These are phyloP conservation scores for Criorhina ranunculi DNA, from an alignment of 2,888 invertebrate genomes.

Conservation along the genomic window DNA sequence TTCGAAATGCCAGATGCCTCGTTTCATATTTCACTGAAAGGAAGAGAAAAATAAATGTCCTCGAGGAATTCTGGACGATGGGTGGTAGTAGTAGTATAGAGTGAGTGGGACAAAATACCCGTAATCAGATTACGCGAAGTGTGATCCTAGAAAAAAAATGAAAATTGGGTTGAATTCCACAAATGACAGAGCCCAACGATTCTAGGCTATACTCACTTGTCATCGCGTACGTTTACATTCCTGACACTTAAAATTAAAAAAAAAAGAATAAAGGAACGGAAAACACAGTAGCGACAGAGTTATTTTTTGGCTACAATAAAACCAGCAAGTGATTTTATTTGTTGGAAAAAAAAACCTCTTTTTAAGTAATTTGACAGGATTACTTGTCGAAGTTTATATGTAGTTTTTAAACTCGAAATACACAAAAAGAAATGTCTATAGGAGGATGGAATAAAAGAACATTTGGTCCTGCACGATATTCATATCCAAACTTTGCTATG, in stretches of 20 bases:
- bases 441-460: too few relatives aligned
- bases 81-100: neutral
- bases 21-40: conserved; percentile 73
- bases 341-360: too few relatives aligned
- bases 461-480: too few relatives aligned
- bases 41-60: conserved; percentile 67
- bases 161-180: conserved; percentile 71
- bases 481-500: too few relatives aligned
- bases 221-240: conserved; percentile 35
- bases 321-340: too few relatives aligned
- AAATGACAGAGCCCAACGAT: conserved; percentile 43
- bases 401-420: too few relatives aligned
- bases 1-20: conserved; percentile 73
- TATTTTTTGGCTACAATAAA: too few relatives aligned
- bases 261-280: conserved; percentile 16
- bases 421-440: too few relatives aligned
- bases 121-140: conserved; percentile 75
- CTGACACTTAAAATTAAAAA: conserved; percentile 44
- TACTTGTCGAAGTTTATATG: too few relatives aligned
- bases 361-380: too few relatives aligned
- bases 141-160: conserved; percentile 47
- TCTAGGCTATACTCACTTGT: conserved; percentile 65
- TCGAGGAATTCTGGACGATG: conserved; percentile 65
- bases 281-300: neutral
- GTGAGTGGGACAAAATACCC: conserved; percentile 25